Base-by-base conservation (phyloP, 2,888 invertebrate species). In the Zaprionus obscuricornis region DNA sequence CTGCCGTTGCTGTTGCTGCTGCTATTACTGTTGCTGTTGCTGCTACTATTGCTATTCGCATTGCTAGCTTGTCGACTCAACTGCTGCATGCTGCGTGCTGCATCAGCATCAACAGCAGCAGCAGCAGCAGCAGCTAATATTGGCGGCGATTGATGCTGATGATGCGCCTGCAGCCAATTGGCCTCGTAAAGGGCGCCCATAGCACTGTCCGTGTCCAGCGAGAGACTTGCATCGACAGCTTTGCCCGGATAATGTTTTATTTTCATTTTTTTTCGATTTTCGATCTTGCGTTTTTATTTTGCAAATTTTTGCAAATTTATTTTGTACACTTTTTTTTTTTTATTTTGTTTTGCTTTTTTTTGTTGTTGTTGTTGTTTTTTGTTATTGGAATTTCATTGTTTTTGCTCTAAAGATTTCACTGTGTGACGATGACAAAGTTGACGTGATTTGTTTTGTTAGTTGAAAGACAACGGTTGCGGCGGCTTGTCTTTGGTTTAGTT, bases 211-310 rank as follows among this genome's bases (percentile, higher is more conserved):
- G 92, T 92, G 89, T 95, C 95, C 92, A 95, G 92, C 52, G 93
- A 91, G 59, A 93, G 87, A 89, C 93, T 92, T 49, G 93, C 92
- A 52, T 93, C 92, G 86, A 96, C 95, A 69, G 94, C 96, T 91
- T 95, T 95, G 70, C 96, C 96, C 33, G 96, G 96, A 90, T 96
- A 95, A 84, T 94, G 94, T 89, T 95, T 94, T 71, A 96, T 95
- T 92, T 95, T 95, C 96, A 96, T 96, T 49, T 62, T 72, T 37
- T 7, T n/a, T 46, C 40, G 63, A 2, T 39, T 69, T 29, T 10
- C 18, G 4, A 7, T 5, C n/a, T 43, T n/a, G n/a, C n/a, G n/a
- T n/a, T n/a, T n/a, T n/a, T n/a, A n/a, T n/a, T n/a, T n/a, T n/a
- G n/a, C n/a, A n/a, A n/a, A n/a, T 6, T 40, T 85, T 10, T 34